Conservation (phyloP, 1,140 invertebrate genomes). For the Geopemphigus sp. region DNA sequence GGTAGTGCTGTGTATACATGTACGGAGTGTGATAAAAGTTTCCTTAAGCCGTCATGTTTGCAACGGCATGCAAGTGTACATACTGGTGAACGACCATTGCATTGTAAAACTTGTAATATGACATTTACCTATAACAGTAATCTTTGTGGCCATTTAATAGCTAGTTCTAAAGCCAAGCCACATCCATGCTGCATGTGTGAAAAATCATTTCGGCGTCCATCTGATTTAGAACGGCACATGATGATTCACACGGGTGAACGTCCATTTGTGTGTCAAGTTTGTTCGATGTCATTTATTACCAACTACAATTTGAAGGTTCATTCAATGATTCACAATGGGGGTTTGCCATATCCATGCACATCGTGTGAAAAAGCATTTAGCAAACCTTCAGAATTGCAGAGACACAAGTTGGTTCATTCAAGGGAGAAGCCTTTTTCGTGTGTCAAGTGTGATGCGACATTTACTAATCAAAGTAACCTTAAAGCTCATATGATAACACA, state of each 20-base stretch:
- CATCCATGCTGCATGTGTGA: slow-evolving; percentile 58
- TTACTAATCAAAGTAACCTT: slow-evolving; percentile 56
- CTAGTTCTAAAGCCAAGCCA: slow-evolving; percentile 58
- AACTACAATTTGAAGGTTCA: slow-evolving; percentile 57
- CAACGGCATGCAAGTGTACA: slow-evolving; percentile 51
- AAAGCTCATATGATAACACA: slow-evolving; percentile 66
- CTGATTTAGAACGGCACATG: slow-evolving; percentile 69
- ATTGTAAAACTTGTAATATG: slow-evolving; percentile 53
- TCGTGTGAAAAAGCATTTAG: slow-evolving; percentile 60
- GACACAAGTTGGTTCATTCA: slow-evolving; percentile 53
- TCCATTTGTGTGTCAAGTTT: slow-evolving; percentile 59
- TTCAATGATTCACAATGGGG: slow-evolving; percentile 58
- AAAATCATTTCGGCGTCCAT: slow-evolving; percentile 56
- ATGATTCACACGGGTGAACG: slow-evolving; percentile 73
- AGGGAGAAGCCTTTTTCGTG: slow-evolving; percentile 73
- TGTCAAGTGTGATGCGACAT: slow-evolving; percentile 64
- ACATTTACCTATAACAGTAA: slow-evolving; percentile 52
- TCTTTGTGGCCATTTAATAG: slow-evolving; percentile 54
- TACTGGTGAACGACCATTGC: slow-evolving; percentile 52
- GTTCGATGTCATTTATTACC: slow-evolving; percentile 55
- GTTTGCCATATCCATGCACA: slow-evolving; percentile 61
- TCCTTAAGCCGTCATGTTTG: slow-evolving; percentile 52
- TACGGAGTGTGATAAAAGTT: slow-evolving; percentile 51
- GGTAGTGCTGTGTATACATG: slow-evolving; percentile 50
- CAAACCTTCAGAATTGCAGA: slow-evolving; percentile 53